Conservation (phyloP, 1,140 invertebrate species). For the Cylas formicarius region DNA sequence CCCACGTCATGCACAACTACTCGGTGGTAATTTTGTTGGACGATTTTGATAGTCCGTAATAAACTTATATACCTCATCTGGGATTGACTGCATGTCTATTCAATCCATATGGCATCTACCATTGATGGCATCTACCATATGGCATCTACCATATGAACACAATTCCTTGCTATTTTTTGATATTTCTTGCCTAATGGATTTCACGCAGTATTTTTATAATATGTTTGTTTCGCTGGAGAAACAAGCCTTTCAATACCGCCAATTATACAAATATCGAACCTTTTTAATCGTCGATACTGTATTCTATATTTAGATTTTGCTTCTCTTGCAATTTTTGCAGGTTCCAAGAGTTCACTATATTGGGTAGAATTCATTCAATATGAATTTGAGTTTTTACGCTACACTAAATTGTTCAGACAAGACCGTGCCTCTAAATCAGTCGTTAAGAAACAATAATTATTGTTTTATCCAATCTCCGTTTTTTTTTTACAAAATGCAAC, state of each 20-base stretch:
- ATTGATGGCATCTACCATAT: neutral
- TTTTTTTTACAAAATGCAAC: too few relatives aligned
- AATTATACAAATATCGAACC: constrained; percentile 1
- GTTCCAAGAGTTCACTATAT: constrained; percentile 2
- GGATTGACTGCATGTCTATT: neutral
- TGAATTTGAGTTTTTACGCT: neutral
- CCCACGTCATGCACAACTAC: too few relatives aligned
- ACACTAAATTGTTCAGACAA: neutral
- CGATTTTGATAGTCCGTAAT: constrained; percentile 3
- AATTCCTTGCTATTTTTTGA: neutral
- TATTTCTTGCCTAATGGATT: neutral
- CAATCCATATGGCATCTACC: neutral
- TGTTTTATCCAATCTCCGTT: too few relatives aligned
- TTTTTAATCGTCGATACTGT: neutral
- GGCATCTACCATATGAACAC: neutral
- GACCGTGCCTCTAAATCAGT: neutral
- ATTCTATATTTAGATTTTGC: neutral
- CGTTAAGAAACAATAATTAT: neutral
- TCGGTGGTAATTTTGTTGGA: constrained; percentile 1
- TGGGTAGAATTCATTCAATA: neutral
- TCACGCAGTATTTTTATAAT: constrained; percentile 1
- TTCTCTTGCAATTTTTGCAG: neutral
- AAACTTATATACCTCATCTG: constrained; percentile 1
- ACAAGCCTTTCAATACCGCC: constrained; percentile 1
- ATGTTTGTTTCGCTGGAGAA: neutral